Conservation (phyloP, 2,888 invertebrate genomes). For the Polymixis lichenea region DNA sequence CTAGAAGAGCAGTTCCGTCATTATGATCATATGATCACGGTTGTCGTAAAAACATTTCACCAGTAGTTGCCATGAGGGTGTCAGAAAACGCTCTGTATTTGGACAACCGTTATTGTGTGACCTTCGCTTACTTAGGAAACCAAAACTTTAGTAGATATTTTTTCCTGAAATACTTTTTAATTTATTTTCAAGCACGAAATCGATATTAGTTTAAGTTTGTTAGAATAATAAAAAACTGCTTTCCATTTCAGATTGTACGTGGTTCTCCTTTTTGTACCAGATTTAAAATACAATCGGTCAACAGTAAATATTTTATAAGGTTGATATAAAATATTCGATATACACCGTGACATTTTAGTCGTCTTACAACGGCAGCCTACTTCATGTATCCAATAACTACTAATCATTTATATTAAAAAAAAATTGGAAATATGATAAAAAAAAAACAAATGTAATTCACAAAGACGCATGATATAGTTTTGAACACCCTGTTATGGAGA, state of each 20-base stretch:
- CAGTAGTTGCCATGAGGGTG: background rate
- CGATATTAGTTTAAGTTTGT: background rate
- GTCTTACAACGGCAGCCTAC: no score
- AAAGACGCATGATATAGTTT: no score
- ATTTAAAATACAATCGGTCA: background rate
- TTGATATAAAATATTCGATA: background rate
- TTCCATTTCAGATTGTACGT: background rate
- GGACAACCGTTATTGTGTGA: background rate
- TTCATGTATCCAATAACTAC: no score
- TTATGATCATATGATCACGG: background rate
- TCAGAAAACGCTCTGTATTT: background rate
- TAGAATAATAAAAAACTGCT: background rate
- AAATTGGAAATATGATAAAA: no score
- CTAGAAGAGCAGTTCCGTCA: background rate
- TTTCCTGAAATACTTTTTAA: background rate
- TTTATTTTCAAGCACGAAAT: background rate
- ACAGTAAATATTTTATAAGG: background rate
- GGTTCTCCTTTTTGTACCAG: background rate
- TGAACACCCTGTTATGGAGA: no score
- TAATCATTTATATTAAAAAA: no score
- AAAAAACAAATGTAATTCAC: no score
- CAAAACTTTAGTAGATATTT: background rate
- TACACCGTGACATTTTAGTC: no score
- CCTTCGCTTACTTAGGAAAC: background rate
- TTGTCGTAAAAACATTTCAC: background rate